These are phyloP conservation scores for Gila robusta DNA, from an alignment of 2,797 vertebrate genomes.

Conservation along the genomic window DNA sequence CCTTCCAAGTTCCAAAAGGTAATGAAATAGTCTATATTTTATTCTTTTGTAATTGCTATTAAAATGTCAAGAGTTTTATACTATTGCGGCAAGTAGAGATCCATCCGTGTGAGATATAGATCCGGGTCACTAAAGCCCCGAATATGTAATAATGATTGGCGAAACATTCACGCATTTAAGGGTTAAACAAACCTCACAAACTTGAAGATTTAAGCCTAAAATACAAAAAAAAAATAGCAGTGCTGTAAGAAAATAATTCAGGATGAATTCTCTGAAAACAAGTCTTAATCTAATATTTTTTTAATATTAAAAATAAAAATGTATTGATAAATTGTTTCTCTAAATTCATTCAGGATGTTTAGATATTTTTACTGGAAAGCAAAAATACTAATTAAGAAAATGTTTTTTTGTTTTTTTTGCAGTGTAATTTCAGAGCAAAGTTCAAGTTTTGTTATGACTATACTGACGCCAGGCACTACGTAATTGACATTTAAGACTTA, in stretches of 20 bases:
- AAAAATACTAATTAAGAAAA: background rate
- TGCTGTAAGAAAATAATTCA: background rate
- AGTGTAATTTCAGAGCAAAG: constrained; percentile 11
- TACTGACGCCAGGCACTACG: background rate
- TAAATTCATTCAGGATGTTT: background rate
- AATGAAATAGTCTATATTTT: too few relatives aligned
- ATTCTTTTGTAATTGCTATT: too few relatives aligned
- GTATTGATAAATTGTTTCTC: background rate
- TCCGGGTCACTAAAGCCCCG: too few relatives aligned
- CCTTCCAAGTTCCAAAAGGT: too few relatives aligned
- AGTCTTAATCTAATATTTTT: background rate
- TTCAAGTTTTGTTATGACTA: background rate
- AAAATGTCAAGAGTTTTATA: too few relatives aligned
- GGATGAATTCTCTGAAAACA: background rate
- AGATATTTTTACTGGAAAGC: background rate
- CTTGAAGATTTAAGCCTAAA: background rate
- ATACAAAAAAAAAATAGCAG: background rate
- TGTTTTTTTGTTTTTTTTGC: background rate
- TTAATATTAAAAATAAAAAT: background rate
- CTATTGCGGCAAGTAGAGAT: too few relatives aligned
- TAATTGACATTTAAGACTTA: constrained; percentile 30
- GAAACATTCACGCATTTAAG: too few relatives aligned
- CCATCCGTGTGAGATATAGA: too few relatives aligned
- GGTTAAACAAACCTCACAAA: background rate
- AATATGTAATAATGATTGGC: too few relatives aligned